These are phyloP conservation scores for Psylliodes chrysocephalus DNA, from an alignment of 2,888 invertebrate genomes.

Conservation along the genomic window DNA sequence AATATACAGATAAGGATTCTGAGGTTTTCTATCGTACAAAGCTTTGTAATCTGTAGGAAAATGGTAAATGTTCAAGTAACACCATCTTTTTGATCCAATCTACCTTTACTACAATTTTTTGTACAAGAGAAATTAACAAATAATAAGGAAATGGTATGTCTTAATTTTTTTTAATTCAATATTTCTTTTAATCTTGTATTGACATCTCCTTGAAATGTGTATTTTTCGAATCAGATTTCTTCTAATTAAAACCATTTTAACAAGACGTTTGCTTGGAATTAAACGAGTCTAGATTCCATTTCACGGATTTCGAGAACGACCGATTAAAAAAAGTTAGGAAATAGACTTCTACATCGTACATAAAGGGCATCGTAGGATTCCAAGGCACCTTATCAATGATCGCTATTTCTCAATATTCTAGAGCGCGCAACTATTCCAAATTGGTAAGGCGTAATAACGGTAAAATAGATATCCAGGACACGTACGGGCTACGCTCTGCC, in stretches of 20 bases:
- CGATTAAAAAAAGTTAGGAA: slow-evolving; percentile 11
- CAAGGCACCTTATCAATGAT: slow-evolving; percentile 37
- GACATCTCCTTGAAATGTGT: too few relatives aligned
- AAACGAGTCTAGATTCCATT: background rate
- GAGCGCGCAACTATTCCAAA: slow-evolving; percentile 36
- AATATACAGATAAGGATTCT: too few relatives aligned
- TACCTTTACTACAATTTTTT: too few relatives aligned
- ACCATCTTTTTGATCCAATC: too few relatives aligned
- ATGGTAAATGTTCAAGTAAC: too few relatives aligned
- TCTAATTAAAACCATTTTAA: slow-evolving; percentile 18
- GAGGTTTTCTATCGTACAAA: too few relatives aligned
- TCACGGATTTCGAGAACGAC: background rate
- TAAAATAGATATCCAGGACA: slow-evolving; percentile 37
- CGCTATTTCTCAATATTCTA: slow-evolving; percentile 41
- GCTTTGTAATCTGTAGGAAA: too few relatives aligned
- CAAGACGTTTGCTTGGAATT: background rate
- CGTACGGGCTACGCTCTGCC: slow-evolving; percentile 31
- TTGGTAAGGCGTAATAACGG: slow-evolving; percentile 35
- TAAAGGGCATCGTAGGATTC: slow-evolving; percentile 26
- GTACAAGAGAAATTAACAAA: too few relatives aligned
- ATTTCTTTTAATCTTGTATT: too few relatives aligned
- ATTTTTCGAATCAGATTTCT: background rate
- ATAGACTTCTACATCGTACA: slow-evolving; percentile 1
- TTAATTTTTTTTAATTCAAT: too few relatives aligned
- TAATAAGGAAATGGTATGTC: too few relatives aligned